Percentiles rank a stretch among this genome's conserved stretches.
These are phyloP conservation scores for Drosophila nr. perissopoda DNA, from an alignment of 2,888 invertebrate species.

Conservation along the genomic window DNA sequence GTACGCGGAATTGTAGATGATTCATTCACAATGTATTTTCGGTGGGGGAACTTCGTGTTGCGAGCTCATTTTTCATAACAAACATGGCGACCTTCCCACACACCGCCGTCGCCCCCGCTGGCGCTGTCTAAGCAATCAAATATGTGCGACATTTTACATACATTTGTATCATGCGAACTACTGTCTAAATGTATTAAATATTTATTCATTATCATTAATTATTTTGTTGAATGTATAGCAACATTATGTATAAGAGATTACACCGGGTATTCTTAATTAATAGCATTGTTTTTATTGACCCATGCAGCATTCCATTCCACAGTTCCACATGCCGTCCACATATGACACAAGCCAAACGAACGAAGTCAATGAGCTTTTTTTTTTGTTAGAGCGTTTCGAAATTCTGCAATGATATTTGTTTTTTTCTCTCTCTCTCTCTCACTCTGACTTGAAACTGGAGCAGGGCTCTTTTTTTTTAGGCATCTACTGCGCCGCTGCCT, in stretches of 20 bases:
- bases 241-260: slow-evolving; percentile 47
- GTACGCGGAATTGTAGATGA: slow-evolving; percentile 74
- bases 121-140: slow-evolving; percentile 8
- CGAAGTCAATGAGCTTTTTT: slow-evolving; percentile 24
- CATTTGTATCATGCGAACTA: slow-evolving; percentile 40
- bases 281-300: slow-evolving; percentile 40
- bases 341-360: slow-evolving; percentile 27
- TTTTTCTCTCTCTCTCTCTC: slow-evolving; percentile 10
- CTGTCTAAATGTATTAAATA: neutral
- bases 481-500: slow-evolving; percentile 31
- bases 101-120: neutral
- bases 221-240: slow-evolving; percentile 18
- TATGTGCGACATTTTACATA: slow-evolving; percentile 46
- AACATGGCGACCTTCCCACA: slow-evolving; percentile 44
- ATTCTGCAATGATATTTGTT: slow-evolving; percentile 36
- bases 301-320: slow-evolving; percentile 32
- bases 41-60: slow-evolving; percentile 53
- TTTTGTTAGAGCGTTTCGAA: slow-evolving; percentile 18
- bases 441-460: slow-evolving; percentile 51
- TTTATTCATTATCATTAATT: slow-evolving; percentile 43
- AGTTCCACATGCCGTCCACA: slow-evolving; percentile 56
- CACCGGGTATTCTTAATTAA: slow-evolving; percentile 16
- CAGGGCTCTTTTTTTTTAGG: slow-evolving; percentile 39
- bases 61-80: slow-evolving; percentile 67
- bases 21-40: slow-evolving; percentile 51